These are phyloP conservation scores for Centropus bengalensis DNA, from an alignment of 2,113 vertebrate genomes.

Conservation along the genomic window DNA sequence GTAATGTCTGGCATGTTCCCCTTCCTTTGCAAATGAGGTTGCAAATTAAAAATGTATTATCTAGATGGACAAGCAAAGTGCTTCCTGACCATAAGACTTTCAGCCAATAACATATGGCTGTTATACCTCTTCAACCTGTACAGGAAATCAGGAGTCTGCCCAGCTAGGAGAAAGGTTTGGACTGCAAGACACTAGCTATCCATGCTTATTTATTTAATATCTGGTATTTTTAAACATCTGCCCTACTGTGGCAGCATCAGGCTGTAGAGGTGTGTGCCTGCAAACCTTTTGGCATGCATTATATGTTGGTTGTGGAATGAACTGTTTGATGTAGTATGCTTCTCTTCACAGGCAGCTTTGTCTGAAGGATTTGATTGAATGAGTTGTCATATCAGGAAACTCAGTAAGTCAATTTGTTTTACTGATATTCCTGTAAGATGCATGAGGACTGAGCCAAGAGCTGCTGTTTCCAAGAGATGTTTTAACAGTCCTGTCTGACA, in stretches of 20 bases:
- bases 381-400: constrained; percentile 46
- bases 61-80: neutral
- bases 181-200: neutral
- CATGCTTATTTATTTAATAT: neutral
- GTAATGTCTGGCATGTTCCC: neutral
- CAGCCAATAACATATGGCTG: neutral
- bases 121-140: neutral
- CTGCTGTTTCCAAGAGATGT: constrained; percentile 10
- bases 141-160: neutral
- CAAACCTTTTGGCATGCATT: neutral
- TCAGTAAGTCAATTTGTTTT: constrained; percentile 43
- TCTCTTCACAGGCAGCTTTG: constrained; percentile 2
- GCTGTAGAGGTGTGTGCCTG: neutral
- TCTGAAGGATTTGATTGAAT: constrained; percentile 55
- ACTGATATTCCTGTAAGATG: constrained; percentile 60
- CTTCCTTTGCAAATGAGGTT: neutral
- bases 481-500: constrained; percentile 35
- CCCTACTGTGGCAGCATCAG: neutral
- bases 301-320: neutral
- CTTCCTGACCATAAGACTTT: neutral
- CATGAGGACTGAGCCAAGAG: neutral
- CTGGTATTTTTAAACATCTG: neutral
- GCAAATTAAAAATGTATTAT: constrained; percentile 31
- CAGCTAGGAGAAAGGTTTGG: neutral
- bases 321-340: neutral